A percentile compares a stretch with the other conserved stretches of the same genome.
Conservation (phyloP, 2,888 invertebrate genomes). For the Diplolepis rosae region DNA sequence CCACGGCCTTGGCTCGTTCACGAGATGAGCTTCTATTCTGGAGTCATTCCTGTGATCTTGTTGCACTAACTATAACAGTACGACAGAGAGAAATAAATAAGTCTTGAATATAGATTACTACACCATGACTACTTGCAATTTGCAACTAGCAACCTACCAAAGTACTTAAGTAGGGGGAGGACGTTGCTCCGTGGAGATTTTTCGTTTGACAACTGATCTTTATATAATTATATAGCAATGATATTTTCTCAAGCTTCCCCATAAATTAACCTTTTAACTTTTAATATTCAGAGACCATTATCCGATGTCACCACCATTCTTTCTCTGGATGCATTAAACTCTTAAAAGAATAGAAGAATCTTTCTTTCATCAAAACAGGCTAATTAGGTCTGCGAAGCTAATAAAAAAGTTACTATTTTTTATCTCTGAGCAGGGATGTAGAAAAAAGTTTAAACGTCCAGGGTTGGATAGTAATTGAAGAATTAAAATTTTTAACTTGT, state of each 20-base stretch:
- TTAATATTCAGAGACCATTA: background rate
- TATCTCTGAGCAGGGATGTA: background rate
- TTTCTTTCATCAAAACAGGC: background rate
- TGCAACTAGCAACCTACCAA: background rate
- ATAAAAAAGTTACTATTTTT: background rate
- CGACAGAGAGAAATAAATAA: background rate
- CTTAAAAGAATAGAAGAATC: background rate
- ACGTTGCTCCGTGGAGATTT: slow-evolving; percentile 13
- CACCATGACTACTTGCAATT: slow-evolving; percentile 6
- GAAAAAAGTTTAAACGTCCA: background rate
- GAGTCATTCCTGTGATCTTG: slow-evolving; percentile 7
- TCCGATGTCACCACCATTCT: background rate
- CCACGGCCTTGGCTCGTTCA: background rate
- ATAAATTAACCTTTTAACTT: background rate
- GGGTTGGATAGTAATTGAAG: background rate
- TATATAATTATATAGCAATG: background rate
- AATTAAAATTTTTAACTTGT: too few relatives aligned
- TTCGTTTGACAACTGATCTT: background rate
- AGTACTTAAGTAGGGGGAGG: background rate
- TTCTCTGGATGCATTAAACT: background rate
- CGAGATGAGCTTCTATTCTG: background rate
- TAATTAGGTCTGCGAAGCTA: background rate
- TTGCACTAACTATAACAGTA: background rate
- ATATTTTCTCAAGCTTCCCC: background rate
- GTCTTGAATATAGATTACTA: slow-evolving; percentile 3